phyloP scores from a whole-genome alignment of 2,888 invertebrate genomes.

The Limnephilus rhombicus region DNA sequence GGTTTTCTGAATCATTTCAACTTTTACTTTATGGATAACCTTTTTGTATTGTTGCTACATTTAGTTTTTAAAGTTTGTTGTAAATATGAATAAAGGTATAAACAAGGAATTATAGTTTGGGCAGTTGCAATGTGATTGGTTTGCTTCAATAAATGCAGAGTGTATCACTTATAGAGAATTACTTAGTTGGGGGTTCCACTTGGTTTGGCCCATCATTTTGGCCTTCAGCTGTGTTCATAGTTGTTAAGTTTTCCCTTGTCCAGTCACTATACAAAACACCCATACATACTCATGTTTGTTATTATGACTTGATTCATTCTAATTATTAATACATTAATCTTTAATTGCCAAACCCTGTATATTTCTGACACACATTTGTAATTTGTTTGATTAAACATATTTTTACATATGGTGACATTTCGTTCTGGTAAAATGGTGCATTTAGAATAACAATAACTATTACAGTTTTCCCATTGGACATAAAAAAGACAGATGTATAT shows the following conservation, averaged over 20 bases:
- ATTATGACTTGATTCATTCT: constrained; percentile 8
- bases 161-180: background rate
- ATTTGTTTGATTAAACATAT: background rate
- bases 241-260: constrained; percentile 49
- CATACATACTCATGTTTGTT: constrained; percentile 22
- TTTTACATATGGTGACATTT: background rate
- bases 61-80: constrained; percentile 12
- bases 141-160: background rate
- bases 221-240: constrained; percentile 62
- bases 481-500: constrained; percentile 29
- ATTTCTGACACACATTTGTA: background rate
- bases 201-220: constrained; percentile 15
- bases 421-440: constrained; percentile 4
- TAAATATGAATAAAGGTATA: constrained; percentile 10
- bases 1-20: background rate
- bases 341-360: constrained; percentile 6
- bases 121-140: constrained; percentile 20
- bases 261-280: constrained; percentile 6
- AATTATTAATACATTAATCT: background rate
- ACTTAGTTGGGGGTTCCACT: background rate
- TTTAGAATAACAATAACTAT: constrained; percentile 5
- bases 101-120: background rate
- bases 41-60: constrained; percentile 3
- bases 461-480: background rate
- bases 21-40: background rate